A percentile compares a stretch with the other conserved stretches of the same genome.
phyloP scores from a whole-genome alignment of 2,888 invertebrate species.

The Lysandra bellargus region DNA sequence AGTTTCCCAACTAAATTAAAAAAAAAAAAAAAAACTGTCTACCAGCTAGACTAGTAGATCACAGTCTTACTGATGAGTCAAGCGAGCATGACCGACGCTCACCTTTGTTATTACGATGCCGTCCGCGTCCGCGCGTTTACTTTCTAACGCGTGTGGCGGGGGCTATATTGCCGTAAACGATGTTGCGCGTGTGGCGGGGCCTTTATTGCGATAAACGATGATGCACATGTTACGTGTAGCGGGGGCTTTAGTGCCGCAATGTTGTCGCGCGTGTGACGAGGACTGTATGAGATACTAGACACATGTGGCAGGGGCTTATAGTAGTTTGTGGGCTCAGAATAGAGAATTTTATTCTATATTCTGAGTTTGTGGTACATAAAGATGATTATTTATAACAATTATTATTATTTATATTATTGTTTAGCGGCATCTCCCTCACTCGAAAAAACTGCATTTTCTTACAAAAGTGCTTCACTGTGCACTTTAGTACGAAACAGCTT shows the following conservation, averaged over 20 bases:
- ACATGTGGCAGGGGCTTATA: no score
- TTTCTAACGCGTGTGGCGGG: conserved; percentile 43
- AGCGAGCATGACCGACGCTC: conserved; percentile 50
- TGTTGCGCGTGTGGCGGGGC: not conserved
- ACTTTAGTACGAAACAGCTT: no score
- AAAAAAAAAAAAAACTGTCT: not conserved
- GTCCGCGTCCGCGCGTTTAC: conserved; percentile 46
- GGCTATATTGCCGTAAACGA: not conserved
- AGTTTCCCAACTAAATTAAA: no score
- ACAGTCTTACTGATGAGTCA: conserved; percentile 40
- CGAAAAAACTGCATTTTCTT: no score
- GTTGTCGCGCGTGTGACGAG: not conserved
- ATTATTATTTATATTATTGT: no score
- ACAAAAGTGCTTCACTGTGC: no score
- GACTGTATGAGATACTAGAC: not conserved
- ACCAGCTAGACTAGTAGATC: not conserved
- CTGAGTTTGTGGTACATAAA: no score
- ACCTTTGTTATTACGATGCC: conserved; percentile 51
- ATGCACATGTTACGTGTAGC: not conserved
- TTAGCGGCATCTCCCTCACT: no score
- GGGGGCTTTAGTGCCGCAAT: not conserved
- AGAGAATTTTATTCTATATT: no score
- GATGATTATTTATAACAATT: no score
- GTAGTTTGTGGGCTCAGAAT: no score
- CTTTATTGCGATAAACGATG: not conserved